Evolutionary conservation across 1,140 invertebrate genomes (phyloP).

Genomic region (Drosophila serrata): DNA sequence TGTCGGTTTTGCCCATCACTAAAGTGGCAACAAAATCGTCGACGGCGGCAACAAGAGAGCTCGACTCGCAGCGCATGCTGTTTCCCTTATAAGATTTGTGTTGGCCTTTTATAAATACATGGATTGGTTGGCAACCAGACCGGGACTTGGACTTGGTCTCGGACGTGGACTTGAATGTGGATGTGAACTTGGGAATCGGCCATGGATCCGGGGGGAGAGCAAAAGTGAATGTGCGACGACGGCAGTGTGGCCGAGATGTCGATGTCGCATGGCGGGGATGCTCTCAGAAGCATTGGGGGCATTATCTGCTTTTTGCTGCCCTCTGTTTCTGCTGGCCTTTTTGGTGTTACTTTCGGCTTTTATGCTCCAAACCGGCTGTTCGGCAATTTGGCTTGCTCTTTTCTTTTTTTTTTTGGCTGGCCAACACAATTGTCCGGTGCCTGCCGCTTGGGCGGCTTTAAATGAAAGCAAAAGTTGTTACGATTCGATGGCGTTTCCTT

Average conservation of each 20-base stretch:
- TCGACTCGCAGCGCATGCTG: slow-evolving; percentile 58
- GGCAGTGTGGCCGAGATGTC: slow-evolving; percentile 27
- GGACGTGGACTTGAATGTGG: slow-evolving; percentile 13
- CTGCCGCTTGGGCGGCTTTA: slow-evolving; percentile 65
- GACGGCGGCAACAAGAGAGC: slow-evolving; percentile 32
- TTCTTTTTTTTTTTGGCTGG: slow-evolving; percentile 31
- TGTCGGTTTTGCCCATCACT: slow-evolving; percentile 43
- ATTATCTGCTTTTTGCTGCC: slow-evolving; percentile 58
- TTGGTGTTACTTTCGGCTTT: slow-evolving; percentile 53
- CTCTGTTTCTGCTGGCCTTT: slow-evolving; percentile 51
- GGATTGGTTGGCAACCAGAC: slow-evolving; percentile 40
- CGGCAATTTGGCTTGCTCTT: slow-evolving; percentile 48
- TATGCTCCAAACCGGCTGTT: slow-evolving; percentile 61
- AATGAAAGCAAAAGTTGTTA: slow-evolving; percentile 79
- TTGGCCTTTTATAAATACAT: slow-evolving; percentile 73
- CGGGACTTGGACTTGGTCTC: slow-evolving; percentile 20
- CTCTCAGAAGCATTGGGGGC: slow-evolving; percentile 28
- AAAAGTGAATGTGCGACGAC: slow-evolving; percentile 41
- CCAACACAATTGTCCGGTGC: slow-evolving; percentile 51
- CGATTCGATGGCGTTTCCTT: slow-evolving; percentile 72
- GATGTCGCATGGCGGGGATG: slow-evolving; percentile 37
- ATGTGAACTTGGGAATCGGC: slow-evolving; percentile 12
- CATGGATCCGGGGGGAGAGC: slow-evolving; percentile 5
- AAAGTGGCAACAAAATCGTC: slow-evolving; percentile 43
- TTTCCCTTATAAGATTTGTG: slow-evolving; percentile 77